phyloP scores from a whole-genome alignment of 2,888 invertebrate genomes.

The Melangyna quadrimaculata region DNA sequence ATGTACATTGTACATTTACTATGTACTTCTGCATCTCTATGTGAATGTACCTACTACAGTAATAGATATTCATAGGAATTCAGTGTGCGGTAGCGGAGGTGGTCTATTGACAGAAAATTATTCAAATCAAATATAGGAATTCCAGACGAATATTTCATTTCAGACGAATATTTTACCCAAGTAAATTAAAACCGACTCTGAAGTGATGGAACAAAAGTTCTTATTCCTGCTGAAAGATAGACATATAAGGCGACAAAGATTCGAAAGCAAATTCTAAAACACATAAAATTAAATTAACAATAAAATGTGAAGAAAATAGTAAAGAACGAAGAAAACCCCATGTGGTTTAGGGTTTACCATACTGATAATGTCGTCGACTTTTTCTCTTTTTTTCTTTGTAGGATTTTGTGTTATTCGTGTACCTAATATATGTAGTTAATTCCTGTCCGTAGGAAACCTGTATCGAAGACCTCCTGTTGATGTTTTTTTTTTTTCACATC shows the following conservation, averaged over 20 bases:
- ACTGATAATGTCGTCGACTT: conserved; percentile 38
- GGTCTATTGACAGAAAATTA: conserved; percentile 15
- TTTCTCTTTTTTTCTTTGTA: conserved; percentile 2
- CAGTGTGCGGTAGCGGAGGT: not conserved
- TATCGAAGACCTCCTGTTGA: conserved; percentile 28
- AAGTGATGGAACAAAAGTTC: not conserved
- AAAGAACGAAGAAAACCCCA: conserved; percentile 23
- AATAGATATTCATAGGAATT: not conserved
- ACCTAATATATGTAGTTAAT: not conserved
- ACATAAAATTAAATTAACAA: not conserved
- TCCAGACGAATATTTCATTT: conserved; percentile 14
- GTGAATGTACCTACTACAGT: too few relatives aligned
- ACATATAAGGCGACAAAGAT: conserved; percentile 12
- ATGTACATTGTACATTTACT: not conserved
- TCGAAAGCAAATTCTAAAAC: not conserved
- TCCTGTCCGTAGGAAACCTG: conserved; percentile 28
- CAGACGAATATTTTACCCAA: not conserved
- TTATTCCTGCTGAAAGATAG: not conserved
- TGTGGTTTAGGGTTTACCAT: conserved; percentile 37
- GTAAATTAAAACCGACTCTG: not conserved
- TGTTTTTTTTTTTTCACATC: not conserved
- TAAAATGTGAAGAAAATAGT: not conserved
- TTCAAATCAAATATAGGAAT: conserved; percentile 36
- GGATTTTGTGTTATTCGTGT: not conserved
- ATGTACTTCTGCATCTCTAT: not conserved